phyloP scores from a whole-genome alignment of 2,797 vertebrate genomes.

The Linurgus olivaceus region DNA sequence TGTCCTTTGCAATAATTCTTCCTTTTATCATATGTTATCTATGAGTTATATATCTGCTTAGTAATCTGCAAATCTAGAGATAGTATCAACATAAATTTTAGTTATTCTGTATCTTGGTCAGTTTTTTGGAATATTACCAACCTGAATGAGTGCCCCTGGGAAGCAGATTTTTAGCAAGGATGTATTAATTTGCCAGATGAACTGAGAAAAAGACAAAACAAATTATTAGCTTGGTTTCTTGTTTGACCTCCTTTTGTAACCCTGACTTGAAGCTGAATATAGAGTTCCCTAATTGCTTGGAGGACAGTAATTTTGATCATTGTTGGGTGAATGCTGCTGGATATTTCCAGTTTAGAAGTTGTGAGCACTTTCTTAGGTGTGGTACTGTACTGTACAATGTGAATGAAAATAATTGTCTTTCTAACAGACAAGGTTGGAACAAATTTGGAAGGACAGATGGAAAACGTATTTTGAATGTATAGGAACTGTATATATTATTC shows the following conservation, averaged over 20 bases:
- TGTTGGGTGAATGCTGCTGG: not conserved
- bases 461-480: conserved; percentile 42
- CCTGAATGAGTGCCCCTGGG: not conserved
- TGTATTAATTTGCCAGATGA: not conserved
- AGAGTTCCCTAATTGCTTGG: not conserved
- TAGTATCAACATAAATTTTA: not conserved
- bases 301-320: not conserved
- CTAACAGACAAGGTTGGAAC: conserved; percentile 41
- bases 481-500: conserved; percentile 21
- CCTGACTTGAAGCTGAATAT: not conserved
- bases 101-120: not conserved
- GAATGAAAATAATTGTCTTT: conserved; percentile 43
- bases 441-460: conserved; percentile 42
- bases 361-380: conserved; percentile 22
- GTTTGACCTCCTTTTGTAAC: not conserved
- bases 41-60: not conserved
- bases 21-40: not conserved
- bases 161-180: not conserved
- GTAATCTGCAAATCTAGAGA: not conserved
- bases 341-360: not conserved
- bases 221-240: not conserved
- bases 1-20: not conserved
- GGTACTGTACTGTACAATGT: not conserved
- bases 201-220: not conserved
- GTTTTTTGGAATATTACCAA: not conserved